Evolutionary conservation across 2,113 vertebrate genomes (phyloP).

Genomic region (Mus spicilegus): DNA sequence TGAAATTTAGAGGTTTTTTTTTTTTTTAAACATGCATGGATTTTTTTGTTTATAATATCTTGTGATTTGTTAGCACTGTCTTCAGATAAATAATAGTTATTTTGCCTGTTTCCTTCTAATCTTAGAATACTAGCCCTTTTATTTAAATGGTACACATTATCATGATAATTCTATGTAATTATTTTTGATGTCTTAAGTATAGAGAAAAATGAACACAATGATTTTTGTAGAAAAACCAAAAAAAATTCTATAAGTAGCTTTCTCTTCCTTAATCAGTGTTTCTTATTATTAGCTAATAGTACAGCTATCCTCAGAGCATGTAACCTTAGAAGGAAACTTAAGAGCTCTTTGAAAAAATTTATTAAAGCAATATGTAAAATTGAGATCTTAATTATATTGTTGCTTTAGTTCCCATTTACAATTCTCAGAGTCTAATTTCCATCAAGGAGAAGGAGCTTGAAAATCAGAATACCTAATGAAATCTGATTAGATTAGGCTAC

Average conservation of each 20-base stretch:
- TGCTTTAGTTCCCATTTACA: constrained; percentile 1
- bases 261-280: constrained; percentile 1
- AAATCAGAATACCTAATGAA: neutral
- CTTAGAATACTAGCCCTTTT: constrained; percentile 25
- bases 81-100: constrained; percentile 41
- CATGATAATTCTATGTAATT: constrained; percentile 23
- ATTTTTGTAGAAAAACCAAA: neutral
- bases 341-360: constrained; percentile 34
- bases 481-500: neutral
- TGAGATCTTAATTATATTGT: constrained; percentile 25
- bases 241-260: neutral
- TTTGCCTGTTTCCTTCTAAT: constrained; percentile 54
- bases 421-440: constrained; percentile 39
- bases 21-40: neutral
- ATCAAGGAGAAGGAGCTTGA: constrained; percentile 37
- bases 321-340: constrained; percentile 38
- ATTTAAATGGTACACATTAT: constrained; percentile 38
- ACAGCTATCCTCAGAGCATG: neutral
- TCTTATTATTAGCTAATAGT: neutral
- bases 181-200: constrained; percentile 54
- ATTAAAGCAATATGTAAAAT: neutral
- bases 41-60: constrained; percentile 34
- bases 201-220: constrained; percentile 5
- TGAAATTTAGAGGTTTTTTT: constrained; percentile 55
- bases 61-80: constrained; percentile 16